Percentiles rank a stretch among this genome's conserved stretches.
phyloP scores from a whole-genome alignment of 2,113 vertebrate genomes.

The Paradisaea rubra region DNA sequence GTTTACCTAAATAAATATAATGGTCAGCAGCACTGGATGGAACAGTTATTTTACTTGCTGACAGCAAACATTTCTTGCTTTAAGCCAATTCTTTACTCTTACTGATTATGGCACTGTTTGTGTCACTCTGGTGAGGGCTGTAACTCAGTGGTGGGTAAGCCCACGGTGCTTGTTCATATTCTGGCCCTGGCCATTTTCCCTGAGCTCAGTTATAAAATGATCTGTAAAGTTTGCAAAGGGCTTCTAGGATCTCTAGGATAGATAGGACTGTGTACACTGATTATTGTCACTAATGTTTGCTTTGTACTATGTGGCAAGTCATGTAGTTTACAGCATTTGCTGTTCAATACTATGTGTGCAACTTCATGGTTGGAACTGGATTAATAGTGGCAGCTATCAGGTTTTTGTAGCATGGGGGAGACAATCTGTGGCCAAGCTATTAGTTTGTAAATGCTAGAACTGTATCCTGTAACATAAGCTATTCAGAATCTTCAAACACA shows the following conservation, averaged over 20 bases:
- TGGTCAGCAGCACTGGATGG: background rate
- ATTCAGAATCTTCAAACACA: background rate
- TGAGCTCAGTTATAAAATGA: background rate
- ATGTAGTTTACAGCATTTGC: background rate
- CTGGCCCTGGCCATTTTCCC: background rate
- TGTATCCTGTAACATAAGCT: background rate
- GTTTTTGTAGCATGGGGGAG: background rate
- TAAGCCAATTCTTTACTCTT: background rate
- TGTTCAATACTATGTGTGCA: background rate
- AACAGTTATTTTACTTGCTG: background rate
- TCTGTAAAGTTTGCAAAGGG: background rate
- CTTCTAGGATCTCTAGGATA: background rate
- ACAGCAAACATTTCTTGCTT: background rate
- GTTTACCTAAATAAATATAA: background rate
- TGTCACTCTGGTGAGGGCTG: background rate
- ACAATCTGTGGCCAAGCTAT: background rate
- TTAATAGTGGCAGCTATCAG: background rate
- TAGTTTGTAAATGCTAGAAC: background rate
- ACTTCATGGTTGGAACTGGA: background rate
- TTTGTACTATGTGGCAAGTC: background rate
- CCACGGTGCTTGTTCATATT: background rate
- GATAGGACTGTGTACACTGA: background rate
- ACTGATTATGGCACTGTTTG: background rate
- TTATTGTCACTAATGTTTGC: background rate
- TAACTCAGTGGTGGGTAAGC: background rate